These are phyloP conservation scores for Strigamia crassipes DNA, from an alignment of 2,888 invertebrate genomes.

Conservation along the genomic window DNA sequence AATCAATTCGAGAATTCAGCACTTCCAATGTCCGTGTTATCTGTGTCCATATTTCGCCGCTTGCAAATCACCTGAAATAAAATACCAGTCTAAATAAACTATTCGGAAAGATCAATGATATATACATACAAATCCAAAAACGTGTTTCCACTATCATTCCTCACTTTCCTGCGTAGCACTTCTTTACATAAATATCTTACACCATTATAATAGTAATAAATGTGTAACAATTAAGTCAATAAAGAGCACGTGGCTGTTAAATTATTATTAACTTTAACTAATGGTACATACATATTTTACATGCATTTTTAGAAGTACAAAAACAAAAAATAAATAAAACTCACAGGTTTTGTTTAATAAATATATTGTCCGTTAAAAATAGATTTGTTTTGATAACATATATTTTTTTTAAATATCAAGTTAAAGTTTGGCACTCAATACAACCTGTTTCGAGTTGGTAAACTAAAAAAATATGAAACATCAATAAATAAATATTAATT, in stretches of 20 bases:
- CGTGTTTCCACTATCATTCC: too few species aligned
- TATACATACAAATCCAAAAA: too few species aligned
- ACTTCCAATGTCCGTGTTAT: not conserved
- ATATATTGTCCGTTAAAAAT: not conserved
- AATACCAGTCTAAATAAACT: not conserved
- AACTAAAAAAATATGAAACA: not conserved
- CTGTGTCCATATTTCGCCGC: not conserved
- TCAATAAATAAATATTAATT: not conserved
- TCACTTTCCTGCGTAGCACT: not conserved
- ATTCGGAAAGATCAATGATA: too few species aligned
- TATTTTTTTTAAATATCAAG: not conserved
- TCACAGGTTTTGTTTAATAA: not conserved
- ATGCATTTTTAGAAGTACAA: not conserved
- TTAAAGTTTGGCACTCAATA: conserved; percentile 12
- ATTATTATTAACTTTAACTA: not conserved
- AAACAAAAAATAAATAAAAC: not conserved
- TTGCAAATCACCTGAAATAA: not conserved
- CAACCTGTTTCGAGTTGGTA: not conserved
- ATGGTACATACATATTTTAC: not conserved
- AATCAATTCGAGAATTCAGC: not conserved
- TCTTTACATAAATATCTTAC: not conserved
- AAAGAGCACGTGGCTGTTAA: too few species aligned
- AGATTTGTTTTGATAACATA: not conserved
- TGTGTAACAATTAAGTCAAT: too few species aligned
- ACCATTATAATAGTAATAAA: not conserved